A percentile compares a stretch with the other conserved stretches of the same genome.
These are phyloP conservation scores for Caenorhabditis remanei DNA, from an alignment of 1,140 invertebrate genomes.

Conservation along the genomic window DNA sequence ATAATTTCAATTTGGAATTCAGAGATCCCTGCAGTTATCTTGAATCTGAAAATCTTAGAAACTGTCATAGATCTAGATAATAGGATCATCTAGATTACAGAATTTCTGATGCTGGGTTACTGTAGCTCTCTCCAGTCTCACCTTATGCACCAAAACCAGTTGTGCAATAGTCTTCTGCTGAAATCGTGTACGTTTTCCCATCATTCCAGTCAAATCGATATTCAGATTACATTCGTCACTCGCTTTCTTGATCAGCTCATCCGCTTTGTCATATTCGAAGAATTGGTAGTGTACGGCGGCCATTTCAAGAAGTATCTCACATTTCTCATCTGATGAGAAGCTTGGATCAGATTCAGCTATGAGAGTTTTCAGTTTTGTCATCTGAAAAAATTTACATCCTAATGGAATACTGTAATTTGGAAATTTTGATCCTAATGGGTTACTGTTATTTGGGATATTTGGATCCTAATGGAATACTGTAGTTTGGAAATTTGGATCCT, in stretches of 20 bases:
- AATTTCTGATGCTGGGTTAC: too few relatives aligned
- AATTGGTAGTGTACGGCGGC: slow-evolving; percentile 16
- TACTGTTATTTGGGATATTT: too few relatives aligned
- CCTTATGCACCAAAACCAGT: slow-evolving; percentile 81
- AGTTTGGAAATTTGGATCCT: too few relatives aligned
- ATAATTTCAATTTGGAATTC: too few relatives aligned
- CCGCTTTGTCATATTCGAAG: slow-evolving; percentile 56
- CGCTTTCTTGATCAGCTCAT: slow-evolving; percentile 11
- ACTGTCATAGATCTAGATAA: too few relatives aligned
- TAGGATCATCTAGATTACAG: too few relatives aligned
- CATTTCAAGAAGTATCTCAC: slow-evolving; percentile 34
- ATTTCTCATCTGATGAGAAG: slow-evolving; percentile 20
- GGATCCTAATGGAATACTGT: too few relatives aligned
- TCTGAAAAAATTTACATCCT: neutral
- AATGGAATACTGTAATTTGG: too few relatives aligned
- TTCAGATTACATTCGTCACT: slow-evolving; percentile 33
- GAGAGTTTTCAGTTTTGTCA: neutral
- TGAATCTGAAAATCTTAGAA: too few relatives aligned
- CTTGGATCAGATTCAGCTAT: neutral
- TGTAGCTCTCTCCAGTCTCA: neutral
- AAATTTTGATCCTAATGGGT: too few relatives aligned
- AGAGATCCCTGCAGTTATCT: too few relatives aligned
- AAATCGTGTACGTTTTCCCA: slow-evolving; percentile 90
- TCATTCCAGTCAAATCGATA: slow-evolving; percentile 81
- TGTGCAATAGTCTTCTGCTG: slow-evolving; percentile 88